These are phyloP conservation scores for Protobothrops flavoviridis DNA, from an alignment of 2,113 vertebrate species.

Conservation along the genomic window DNA sequence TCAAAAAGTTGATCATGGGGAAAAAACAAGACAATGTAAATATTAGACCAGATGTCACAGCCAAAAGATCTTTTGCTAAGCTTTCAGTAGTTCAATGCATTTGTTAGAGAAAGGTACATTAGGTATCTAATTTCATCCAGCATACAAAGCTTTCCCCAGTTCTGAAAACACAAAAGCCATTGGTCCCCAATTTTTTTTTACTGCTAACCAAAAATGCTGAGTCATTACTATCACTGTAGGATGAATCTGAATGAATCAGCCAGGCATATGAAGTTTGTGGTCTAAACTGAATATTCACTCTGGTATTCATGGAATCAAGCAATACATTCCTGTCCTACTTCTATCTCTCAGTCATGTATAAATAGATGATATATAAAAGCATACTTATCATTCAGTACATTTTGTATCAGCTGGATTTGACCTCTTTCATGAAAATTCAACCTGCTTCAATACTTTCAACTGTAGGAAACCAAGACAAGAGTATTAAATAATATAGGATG, in stretches of 20 bases:
- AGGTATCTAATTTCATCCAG: not conserved
- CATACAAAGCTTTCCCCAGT: not conserved
- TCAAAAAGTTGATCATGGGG: not conserved
- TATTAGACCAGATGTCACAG: not conserved
- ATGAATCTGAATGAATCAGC: not conserved
- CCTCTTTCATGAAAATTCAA: constrained; percentile 3
- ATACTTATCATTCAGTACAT: constrained; percentile 31
- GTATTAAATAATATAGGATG: not conserved
- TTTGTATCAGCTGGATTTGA: constrained; percentile 8
- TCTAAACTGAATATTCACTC: constrained; percentile 1
- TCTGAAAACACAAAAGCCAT: constrained; percentile 23
- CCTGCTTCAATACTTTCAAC: not conserved
- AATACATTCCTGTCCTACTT: not conserved
- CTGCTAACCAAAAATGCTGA: not conserved
- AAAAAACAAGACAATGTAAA: not conserved
- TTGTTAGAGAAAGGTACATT: not conserved
- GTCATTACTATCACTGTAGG: not conserved
- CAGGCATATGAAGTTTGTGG: not conserved
- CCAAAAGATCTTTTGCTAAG: not conserved
- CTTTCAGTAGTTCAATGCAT: not conserved
- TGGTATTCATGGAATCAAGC: constrained; percentile 9
- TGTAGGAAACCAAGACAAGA: not conserved
- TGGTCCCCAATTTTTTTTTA: not conserved
- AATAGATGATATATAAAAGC: constrained; percentile 14
- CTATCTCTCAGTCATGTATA: constrained; percentile 9